phyloP scores from a whole-genome alignment of 2,797 vertebrate species.

The Aulostomus chinensis region DNA sequence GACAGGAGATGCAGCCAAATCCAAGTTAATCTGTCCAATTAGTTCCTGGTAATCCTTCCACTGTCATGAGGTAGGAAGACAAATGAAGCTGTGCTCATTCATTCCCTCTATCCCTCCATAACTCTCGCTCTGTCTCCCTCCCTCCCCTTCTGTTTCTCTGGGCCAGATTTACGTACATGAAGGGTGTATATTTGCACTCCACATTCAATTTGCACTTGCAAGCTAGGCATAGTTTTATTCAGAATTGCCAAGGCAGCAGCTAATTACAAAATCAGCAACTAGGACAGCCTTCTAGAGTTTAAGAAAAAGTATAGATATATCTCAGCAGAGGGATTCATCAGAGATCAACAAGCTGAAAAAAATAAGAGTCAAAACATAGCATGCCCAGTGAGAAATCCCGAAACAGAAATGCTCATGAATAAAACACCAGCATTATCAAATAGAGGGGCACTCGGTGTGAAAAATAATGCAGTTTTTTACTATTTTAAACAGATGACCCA shows the following conservation, averaged over 20 bases:
- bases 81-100: conserved; percentile 53
- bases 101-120: conserved; percentile 29
- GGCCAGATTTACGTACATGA: conserved; percentile 34
- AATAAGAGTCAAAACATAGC: background rate
- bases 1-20: conserved; percentile 66
- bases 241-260: background rate
- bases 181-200: conserved; percentile 24
- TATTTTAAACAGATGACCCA: no score
- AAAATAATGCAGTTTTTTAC: no score
- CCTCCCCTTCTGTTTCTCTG: conserved; percentile 8
- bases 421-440: background rate
- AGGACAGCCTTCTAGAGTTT: background rate
- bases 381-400: background rate
- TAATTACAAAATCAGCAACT: conserved; percentile 23
- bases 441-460: background rate
- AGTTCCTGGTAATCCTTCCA: conserved; percentile 71
- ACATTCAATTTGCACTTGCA: conserved; percentile 32
- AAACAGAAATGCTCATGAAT: background rate
- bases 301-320: background rate
- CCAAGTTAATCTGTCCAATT: conserved; percentile 77
- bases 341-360: background rate
- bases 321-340: background rate
- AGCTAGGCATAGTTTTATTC: background rate
- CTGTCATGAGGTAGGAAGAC: conserved; percentile 68
- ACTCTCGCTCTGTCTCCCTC: conserved; percentile 18